These are phyloP conservation scores for Microctenopoma steveboyesi DNA, from an alignment of 2,797 vertebrate genomes.

Conservation along the genomic window DNA sequence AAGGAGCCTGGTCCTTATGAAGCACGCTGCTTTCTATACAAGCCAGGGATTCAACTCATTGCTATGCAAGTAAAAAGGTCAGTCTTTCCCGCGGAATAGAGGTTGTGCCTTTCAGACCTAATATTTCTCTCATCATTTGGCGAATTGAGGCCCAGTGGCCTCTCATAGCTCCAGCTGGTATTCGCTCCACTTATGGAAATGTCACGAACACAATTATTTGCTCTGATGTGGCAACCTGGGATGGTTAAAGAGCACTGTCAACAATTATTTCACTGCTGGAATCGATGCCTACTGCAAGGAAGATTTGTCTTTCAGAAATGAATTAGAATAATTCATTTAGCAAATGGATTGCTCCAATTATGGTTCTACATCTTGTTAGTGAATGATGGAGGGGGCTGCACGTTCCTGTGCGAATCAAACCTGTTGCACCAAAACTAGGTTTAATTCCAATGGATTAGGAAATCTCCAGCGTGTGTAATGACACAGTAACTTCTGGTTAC, in stretches of 20 bases:
- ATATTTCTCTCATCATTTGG: constrained; percentile 44
- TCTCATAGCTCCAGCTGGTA: constrained; percentile 24
- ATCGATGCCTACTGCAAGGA: constrained; percentile 2
- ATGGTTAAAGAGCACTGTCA: constrained; percentile 41
- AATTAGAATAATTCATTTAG: constrained; percentile 31
- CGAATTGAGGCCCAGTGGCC: constrained; percentile 19
- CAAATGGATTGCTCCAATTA: constrained; percentile 23
- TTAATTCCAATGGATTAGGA: constrained; percentile 13
- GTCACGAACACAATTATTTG: constrained; percentile 29
- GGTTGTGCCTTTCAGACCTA: constrained; percentile 60
- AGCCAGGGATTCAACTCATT: constrained; percentile 48
- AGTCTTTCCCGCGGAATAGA: constrained; percentile 39
- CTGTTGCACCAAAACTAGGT: constrained; percentile 73
- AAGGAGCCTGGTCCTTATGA: constrained; percentile 38
- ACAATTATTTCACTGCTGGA: constrained; percentile 29
- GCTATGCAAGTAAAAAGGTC: constrained; percentile 54
- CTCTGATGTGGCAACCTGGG: constrained; percentile 38
- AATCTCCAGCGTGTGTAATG: neutral
- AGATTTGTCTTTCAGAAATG: constrained; percentile 30
- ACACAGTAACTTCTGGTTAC: neutral
- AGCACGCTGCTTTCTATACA: constrained; percentile 20
- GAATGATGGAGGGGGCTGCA: constrained; percentile 15
- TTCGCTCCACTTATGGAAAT: constrained; percentile 54
- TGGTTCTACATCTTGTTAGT: constrained; percentile 12
- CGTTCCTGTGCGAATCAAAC: constrained; percentile 61